These are phyloP conservation scores for Ariolimax columbianus DNA, from an alignment of 2,888 invertebrate genomes.

Conservation along the genomic window DNA sequence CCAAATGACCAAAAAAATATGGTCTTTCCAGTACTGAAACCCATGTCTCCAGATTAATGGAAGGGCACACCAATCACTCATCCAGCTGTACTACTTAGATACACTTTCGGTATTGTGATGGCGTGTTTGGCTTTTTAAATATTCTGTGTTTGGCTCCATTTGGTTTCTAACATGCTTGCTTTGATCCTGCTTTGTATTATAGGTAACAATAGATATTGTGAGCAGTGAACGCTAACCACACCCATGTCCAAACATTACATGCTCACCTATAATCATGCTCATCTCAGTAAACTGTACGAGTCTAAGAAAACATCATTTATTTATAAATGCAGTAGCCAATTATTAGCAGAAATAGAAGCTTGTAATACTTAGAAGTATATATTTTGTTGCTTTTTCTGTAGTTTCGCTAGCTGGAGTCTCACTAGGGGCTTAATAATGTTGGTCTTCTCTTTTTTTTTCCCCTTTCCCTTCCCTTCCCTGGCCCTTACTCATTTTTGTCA, in stretches of 20 bases:
- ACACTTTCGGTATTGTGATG: too few species aligned
- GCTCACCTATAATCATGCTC: not conserved
- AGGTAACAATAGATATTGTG: not conserved
- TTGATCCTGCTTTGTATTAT: slow-evolving; percentile 20
- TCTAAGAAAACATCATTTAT: not conserved
- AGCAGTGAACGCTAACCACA: not conserved
- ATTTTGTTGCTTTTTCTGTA: not conserved
- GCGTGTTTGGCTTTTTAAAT: not conserved
- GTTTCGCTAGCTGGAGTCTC: slow-evolving; percentile 25
- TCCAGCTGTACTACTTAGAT: too few species aligned
- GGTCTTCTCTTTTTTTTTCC: slow-evolving; percentile 36
- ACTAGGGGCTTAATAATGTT: slow-evolving; percentile 51
- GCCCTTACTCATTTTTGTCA: not conserved
- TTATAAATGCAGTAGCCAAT: not conserved
- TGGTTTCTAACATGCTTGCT: slow-evolving; percentile 27
- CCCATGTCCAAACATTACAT: not conserved
- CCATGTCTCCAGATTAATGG: too few species aligned
- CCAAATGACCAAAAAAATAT: too few species aligned
- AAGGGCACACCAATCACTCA: too few species aligned
- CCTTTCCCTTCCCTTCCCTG: not conserved
- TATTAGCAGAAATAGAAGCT: not conserved
- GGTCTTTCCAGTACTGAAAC: too few species aligned
- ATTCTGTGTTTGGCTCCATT: not conserved
- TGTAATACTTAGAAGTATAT: not conserved
- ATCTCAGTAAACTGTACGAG: not conserved